These are phyloP conservation scores for Dicycla oo DNA, from an alignment of 2,888 invertebrate species.

Conservation along the genomic window DNA sequence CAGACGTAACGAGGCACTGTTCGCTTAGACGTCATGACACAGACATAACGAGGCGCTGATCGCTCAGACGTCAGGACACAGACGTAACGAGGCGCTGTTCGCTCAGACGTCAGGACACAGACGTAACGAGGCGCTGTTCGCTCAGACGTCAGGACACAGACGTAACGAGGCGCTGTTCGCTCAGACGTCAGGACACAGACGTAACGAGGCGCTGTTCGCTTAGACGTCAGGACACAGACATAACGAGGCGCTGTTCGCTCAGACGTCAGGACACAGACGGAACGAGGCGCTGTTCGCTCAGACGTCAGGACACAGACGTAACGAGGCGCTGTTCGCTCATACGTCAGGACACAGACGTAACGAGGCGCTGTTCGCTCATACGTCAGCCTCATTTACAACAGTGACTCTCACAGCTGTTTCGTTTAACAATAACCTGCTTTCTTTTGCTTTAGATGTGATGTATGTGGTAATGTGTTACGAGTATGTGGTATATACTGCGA, in stretches of 20 bases:
- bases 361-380: conserved; percentile 14
- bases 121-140: conserved; percentile 10
- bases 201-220: conserved; percentile 11
- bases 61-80: conserved; percentile 12
- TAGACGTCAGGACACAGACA: conserved; percentile 7
- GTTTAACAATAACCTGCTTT: background rate
- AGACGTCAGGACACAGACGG: conserved; percentile 7
- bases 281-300: conserved; percentile 15
- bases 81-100: conserved; percentile 10
- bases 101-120: conserved; percentile 11
- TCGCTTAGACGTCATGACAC: conserved; percentile 12
- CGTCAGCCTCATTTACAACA: too few species aligned
- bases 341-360: conserved; percentile 9
- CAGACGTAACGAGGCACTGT: conserved; percentile 6
- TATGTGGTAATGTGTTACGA: background rate
- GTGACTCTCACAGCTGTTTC: too few species aligned
- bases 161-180: conserved; percentile 11
- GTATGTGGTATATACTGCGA: background rate
- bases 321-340: conserved; percentile 15
- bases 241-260: conserved; percentile 12
- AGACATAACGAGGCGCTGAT: conserved; percentile 8
- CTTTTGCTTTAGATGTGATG: background rate
- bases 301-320: conserved; percentile 4
- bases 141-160: conserved; percentile 10
- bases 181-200: conserved; percentile 9